Evolutionary conservation across 37 sponge, comb jelly and placozoan species (phyloP).

Genomic region (Bolinopsis microptera): DNA sequence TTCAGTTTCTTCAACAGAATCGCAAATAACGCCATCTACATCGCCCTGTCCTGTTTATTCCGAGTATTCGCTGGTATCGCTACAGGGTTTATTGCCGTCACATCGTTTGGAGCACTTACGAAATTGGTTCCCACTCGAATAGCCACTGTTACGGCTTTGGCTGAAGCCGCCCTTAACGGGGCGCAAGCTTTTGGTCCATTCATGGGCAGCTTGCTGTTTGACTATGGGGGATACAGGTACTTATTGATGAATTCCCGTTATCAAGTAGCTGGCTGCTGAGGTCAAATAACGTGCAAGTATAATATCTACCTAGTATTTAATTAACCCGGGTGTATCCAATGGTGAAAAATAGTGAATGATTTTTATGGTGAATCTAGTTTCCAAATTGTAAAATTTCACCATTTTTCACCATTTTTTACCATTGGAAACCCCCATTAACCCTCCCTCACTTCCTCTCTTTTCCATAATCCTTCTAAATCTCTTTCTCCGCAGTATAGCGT

Average conservation of each 20-base stretch:
- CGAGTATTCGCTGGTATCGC: background rate
- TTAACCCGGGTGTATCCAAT: background rate
- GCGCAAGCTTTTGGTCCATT: background rate
- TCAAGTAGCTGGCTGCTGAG: too few species aligned
- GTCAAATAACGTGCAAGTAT: too few species aligned
- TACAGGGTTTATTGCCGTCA: background rate
- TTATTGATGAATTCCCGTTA: too few species aligned
- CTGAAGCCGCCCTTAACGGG: background rate
- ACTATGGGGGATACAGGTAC: background rate
- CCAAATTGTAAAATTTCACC: too few species aligned
- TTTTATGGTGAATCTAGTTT: too few species aligned
- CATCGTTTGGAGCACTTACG: background rate
- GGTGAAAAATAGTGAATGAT: too few species aligned
- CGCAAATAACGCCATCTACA: background rate
- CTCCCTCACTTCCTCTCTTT: too few species aligned
- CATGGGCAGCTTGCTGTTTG: background rate
- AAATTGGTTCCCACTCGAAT: background rate
- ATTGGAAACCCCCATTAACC: too few species aligned
- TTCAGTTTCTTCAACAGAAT: conserved; percentile 42
- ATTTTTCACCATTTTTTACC: too few species aligned
- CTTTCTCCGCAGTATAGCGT: background rate
- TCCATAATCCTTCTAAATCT: too few species aligned
- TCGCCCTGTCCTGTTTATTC: background rate
- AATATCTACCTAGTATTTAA: background rate
- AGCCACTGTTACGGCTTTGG: background rate